These are phyloP conservation scores for Panzeria rudis DNA, from an alignment of 2,888 invertebrate species.

Conservation along the genomic window DNA sequence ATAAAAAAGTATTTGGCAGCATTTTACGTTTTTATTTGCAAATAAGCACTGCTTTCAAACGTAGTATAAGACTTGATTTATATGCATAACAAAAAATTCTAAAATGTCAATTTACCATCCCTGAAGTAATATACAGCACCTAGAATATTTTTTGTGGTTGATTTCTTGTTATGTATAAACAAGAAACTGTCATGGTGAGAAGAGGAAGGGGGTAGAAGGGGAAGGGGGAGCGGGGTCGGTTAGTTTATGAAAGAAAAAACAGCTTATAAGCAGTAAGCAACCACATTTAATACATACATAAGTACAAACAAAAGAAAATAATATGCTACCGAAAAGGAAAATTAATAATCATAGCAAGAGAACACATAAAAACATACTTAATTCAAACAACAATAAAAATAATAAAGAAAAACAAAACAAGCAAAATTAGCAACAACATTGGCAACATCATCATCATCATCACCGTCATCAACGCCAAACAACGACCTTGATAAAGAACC, in stretches of 20 bases:
- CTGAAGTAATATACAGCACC: not conserved
- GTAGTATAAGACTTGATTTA: too few species aligned
- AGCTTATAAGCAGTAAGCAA: not conserved
- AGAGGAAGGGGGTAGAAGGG: not conserved
- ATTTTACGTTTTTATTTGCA: too few species aligned
- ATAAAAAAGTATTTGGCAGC: too few species aligned
- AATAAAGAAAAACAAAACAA: conserved; percentile 27
- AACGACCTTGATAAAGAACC: conserved; percentile 81
- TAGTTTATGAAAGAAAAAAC: not conserved
- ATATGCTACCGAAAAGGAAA: not conserved
- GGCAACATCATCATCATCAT: conserved; percentile 58
- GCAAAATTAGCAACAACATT: conserved; percentile 25
- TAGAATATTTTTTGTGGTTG: not conserved
- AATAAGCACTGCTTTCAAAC: too few species aligned
- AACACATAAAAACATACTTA: not conserved
- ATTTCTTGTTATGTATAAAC: conserved; percentile 2
- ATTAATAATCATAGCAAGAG: not conserved
- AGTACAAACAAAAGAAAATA: not conserved
- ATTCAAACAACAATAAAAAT: conserved; percentile 10
- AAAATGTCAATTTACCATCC: not conserved
- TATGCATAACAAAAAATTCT: too few species aligned
- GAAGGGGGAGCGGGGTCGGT: too few species aligned
- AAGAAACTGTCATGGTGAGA: not conserved
- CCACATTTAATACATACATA: not conserved
- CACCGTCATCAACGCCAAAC: conserved; percentile 76